Evolutionary conservation across 2,113 vertebrate species (phyloP), one percentile per base, ranked within the genome.

Genomic region (Glareola pratincola): DNA sequence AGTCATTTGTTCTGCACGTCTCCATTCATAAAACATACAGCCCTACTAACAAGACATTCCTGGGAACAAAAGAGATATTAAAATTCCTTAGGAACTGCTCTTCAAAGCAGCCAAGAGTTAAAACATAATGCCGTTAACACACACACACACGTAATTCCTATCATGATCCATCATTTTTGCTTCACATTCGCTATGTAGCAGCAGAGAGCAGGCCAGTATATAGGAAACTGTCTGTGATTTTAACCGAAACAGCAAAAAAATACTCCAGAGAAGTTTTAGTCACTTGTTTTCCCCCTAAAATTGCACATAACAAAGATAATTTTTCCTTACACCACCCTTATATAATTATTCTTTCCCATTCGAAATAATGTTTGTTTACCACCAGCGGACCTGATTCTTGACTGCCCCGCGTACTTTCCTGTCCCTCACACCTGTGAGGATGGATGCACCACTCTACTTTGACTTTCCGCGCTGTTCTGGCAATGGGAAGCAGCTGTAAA

Each of bases 1-100:
- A 85, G 66, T 92, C 63, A 88, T 91, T 96, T 91, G 29, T 74
- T 92, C 69, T 94, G 48, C 0, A 0, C 73, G 36, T 69, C 54
- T 88, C 87, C 63, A 91, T 88, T 90, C 77, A 91, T 79, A 95
- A 95, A 96, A 87, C 74, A 79, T 79, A 85, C 16, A 67, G 24
- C 71, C 13, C 54, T 80, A 62, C 59, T 57, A 87, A 76, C 5
- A 76, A 82, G 54, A 56, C 36, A 32, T 84, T 89, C 32, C 45
- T 64, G 27, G 22, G 51, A 92, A 62, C 80, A 78, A 72, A 4
- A 60, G 41, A 60, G 43, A 59, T 73, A 66, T 67, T 85, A 34
- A 79, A 74, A 92, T 85, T 95, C 57, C 41, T 91, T 68, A 67
- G 37, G 48, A 95, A 57, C 32, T 29, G 23, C 12, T 82, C 60